Base-by-base conservation (phyloP, 2,113 vertebrate genomes). In the Poeciliopsis turrubarensis region DNA sequence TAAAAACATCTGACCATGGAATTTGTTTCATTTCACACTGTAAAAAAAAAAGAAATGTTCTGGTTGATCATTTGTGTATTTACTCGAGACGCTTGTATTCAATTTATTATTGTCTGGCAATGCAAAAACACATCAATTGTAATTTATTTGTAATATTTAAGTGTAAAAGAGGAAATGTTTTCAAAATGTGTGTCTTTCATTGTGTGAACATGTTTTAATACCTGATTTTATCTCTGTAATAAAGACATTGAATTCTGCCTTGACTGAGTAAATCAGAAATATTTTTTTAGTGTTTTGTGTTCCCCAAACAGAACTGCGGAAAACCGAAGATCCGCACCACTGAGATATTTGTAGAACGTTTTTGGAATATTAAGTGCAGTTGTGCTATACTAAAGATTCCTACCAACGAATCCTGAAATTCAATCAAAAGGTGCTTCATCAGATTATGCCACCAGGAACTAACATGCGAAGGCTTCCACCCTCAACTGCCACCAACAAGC, bases 71-170 rank as follows among this genome's bases (percentile, higher is more conserved):
- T 88, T 89, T 80, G 44, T 92, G 91, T 89, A 93, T 94, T 91
- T 93, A 84, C 91, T 93, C 74, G 84, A 92, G 80, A 81, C 80
- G 83, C 75, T 90, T 86, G 79, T 77, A 86, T 93, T 92, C 79
- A 82, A 90, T 90, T 90, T 81, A 78, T 90, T 81, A 88, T 94
- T 94, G 19, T 10, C 51, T 94, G 94, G 94, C 94, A 95, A 96
- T 96, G 95, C 95, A 96, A 96, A 89, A 91, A 89, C 73, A 90
- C 78, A 70, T 86, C 76, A 72, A 44, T 90, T 93, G 81, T 94
- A 95, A 95, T 95, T 95, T 96, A 95, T 97, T 96, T 94, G 91
- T 89, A 93, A 91, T 84, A 69, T 72, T 80, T 84, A 39, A 81
- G 89, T 83, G 66, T 83, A 79, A 79, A 67, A 65, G n/a, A 77